phyloP scores from a whole-genome alignment of 1,140 invertebrate species.

The Mercenaria mercenaria region DNA sequence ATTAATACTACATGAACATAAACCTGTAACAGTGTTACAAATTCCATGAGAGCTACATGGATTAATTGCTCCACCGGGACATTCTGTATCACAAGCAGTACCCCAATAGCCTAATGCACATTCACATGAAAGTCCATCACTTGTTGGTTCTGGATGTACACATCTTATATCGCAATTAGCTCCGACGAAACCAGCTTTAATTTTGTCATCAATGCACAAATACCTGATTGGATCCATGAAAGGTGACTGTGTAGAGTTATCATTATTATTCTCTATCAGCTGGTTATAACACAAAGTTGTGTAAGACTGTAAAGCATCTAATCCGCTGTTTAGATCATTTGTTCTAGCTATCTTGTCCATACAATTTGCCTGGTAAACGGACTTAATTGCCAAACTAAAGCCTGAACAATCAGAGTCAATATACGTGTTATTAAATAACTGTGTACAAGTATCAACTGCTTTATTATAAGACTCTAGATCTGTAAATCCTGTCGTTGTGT shows the following conservation, averaged over 20 bases:
- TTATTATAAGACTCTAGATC: constrained; percentile 21
- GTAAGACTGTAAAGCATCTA: constrained; percentile 34
- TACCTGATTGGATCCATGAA: constrained; percentile 39
- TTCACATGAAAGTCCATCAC: constrained; percentile 28
- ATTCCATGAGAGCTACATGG: constrained; percentile 68
- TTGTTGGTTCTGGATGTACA: constrained; percentile 42
- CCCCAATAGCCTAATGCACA: constrained; percentile 76
- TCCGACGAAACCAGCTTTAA: constrained; percentile 49
- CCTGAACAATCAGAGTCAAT: constrained; percentile 18
- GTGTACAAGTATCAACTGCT: constrained; percentile 36
- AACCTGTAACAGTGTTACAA: constrained; percentile 67
- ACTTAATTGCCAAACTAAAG: neutral
- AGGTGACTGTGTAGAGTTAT: constrained; percentile 1
- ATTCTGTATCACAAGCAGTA: constrained; percentile 62
- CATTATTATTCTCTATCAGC: constrained; percentile 29
- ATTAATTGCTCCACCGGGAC: constrained; percentile 71
- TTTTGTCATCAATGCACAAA: constrained; percentile 29
- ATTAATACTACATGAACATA: constrained; percentile 70
- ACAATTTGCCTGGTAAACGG: constrained; percentile 18
- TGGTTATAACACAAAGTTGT: constrained; percentile 49
- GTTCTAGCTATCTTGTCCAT: constrained; percentile 45
- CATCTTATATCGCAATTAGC: constrained; percentile 52
- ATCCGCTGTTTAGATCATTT: constrained; percentile 19
- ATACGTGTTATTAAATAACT: constrained; percentile 4
- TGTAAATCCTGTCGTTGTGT: constrained; percentile 3